These are phyloP conservation scores for Trididemnum clinides DNA, from an alignment of 23 tunicate species.

Conservation along the genomic window DNA sequence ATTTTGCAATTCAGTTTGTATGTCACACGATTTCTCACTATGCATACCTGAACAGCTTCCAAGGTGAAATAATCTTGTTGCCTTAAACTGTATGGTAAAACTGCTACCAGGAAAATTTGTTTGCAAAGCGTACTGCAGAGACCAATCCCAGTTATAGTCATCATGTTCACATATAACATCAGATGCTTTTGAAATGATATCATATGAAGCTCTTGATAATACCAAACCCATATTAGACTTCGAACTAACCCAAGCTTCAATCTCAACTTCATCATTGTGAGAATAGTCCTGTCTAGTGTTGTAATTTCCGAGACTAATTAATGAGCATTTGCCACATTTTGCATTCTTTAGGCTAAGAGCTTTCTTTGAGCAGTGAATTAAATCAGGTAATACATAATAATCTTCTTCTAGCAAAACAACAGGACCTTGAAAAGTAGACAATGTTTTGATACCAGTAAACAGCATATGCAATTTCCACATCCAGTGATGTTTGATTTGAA, in stretches of 20 bases:
- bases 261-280: conserved; percentile 33
- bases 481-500: conserved; percentile 96
- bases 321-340: conserved; percentile 57
- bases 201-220: conserved; percentile 34
- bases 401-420: conserved; percentile 83
- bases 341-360: conserved; percentile 17
- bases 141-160: conserved; percentile 99
- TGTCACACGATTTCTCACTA: conserved; percentile 46
- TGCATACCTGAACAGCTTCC: conserved; percentile 80
- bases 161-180: conserved; percentile 79
- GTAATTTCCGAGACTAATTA: conserved; percentile 81
- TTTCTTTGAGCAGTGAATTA: conserved; percentile 36
- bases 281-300: conserved; percentile 37
- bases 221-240: conserved; percentile 88
- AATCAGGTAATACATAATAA: conserved; percentile 77
- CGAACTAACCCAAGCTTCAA: conserved; percentile 72
- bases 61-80: conserved; percentile 72
- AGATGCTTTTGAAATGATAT: conserved; percentile 31
- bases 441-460: conserved; percentile 55
- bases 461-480: conserved; percentile 92
- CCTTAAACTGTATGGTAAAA: conserved; percentile 48
- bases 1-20: conserved; percentile 3
- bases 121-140: conserved; percentile 65
- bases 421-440: conserved; percentile 34
- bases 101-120: neutral